These are phyloP conservation scores for Diadegma fenestrale DNA, from an alignment of 2,888 invertebrate species.

Conservation along the genomic window DNA sequence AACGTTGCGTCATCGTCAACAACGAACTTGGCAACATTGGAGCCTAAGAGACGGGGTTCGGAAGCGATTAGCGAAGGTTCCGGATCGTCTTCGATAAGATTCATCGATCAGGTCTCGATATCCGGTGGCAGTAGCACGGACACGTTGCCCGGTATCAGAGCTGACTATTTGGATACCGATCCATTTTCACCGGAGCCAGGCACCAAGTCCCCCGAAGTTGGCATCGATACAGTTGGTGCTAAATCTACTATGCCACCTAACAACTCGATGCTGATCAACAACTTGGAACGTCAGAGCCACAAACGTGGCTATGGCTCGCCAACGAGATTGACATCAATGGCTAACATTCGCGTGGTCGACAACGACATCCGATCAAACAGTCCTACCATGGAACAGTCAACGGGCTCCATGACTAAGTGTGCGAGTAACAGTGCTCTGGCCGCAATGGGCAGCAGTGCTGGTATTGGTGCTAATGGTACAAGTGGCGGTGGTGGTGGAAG, in stretches of 20 bases:
- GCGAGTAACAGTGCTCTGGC: conserved; percentile 29
- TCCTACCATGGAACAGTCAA: conserved; percentile 31
- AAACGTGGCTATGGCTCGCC: conserved; percentile 33
- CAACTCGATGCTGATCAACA: conserved; percentile 45
- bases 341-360: conserved; percentile 51
- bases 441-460: conserved; percentile 38
- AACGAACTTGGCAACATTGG: conserved; percentile 35
- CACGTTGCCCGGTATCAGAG: conserved; percentile 80
- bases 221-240: conserved; percentile 49
- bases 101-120: conserved; percentile 82
- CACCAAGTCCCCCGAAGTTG: conserved; percentile 47
- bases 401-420: conserved; percentile 43
- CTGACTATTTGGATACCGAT: conserved; percentile 81
- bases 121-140: conserved; percentile 82
- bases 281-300: conserved; percentile 11
- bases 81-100: conserved; percentile 80
- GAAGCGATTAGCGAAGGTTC: conserved; percentile 82
- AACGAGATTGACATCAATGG: conserved; percentile 32
- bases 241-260: neutral
- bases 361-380: conserved; percentile 36
- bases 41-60: conserved; percentile 76
- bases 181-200: conserved; percentile 79
- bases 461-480: conserved; percentile 33
- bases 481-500: conserved; percentile 82
- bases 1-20: conserved; percentile 63